These are phyloP conservation scores for Stegodyphus mimosarum DNA, from an alignment of 1,140 invertebrate species.

Conservation along the genomic window DNA sequence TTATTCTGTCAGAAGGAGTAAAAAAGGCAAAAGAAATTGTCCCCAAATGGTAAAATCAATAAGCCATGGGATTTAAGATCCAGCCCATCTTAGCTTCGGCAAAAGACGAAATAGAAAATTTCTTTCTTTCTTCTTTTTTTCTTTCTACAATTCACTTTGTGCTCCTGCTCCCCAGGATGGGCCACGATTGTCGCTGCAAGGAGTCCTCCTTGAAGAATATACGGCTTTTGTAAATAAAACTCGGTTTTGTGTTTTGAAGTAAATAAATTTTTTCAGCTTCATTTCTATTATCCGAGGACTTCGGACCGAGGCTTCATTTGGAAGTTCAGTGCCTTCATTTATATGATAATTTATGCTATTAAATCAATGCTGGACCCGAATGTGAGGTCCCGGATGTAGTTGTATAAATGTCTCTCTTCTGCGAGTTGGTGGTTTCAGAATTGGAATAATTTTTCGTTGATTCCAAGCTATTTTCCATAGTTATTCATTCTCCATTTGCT, in stretches of 20 bases:
- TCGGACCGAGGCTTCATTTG: conserved; percentile 14
- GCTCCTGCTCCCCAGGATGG: not conserved
- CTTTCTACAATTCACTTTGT: not conserved
- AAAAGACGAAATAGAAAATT: conserved; percentile 25
- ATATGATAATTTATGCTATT: conserved; percentile 57
- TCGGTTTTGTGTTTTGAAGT: conserved; percentile 28
- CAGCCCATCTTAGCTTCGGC: not conserved
- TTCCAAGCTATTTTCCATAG: too few relatives aligned
- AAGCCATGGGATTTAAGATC: conserved; percentile 50
- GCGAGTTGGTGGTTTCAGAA: not conserved
- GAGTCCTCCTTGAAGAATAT: not conserved
- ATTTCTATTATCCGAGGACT: conserved; percentile 21
- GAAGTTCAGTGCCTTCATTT: conserved; percentile 27
- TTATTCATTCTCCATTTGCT: too few relatives aligned
- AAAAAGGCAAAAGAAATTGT: conserved; percentile 37
- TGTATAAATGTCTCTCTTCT: not conserved
- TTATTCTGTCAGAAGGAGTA: conserved; percentile 23
- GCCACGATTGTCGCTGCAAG: not conserved
- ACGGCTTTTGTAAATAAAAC: conserved; percentile 40
- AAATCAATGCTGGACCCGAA: conserved; percentile 27
- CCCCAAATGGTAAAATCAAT: conserved; percentile 54
- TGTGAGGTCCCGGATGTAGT: not conserved
- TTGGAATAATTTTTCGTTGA: not conserved
- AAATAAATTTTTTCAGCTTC: conserved; percentile 48
- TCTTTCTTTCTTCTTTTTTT: not conserved